Evolutionary conservation across 2,888 invertebrate species (phyloP).

Genomic region (Bedellia somnulentella): DNA sequence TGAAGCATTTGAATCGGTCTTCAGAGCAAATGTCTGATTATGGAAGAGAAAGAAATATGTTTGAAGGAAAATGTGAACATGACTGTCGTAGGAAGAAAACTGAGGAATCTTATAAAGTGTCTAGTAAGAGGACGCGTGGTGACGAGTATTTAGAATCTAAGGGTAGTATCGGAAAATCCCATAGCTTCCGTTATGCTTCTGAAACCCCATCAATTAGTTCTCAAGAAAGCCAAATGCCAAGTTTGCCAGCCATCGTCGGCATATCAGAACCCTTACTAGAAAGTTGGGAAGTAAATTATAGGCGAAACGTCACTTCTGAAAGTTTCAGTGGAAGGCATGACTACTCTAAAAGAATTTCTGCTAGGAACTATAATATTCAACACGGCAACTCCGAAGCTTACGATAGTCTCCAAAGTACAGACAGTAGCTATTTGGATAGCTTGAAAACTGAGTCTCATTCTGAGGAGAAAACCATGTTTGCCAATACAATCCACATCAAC

Average conservation of each 20-base stretch:
- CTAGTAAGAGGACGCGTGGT: slow-evolving; percentile 39
- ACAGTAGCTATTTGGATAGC: slow-evolving; percentile 50
- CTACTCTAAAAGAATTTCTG: slow-evolving; percentile 37
- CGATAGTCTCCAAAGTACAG: slow-evolving; percentile 49
- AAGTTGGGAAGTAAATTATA: slow-evolving; percentile 56
- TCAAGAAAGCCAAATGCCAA: slow-evolving; percentile 53
- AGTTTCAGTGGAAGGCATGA: slow-evolving; percentile 31
- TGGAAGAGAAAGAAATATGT: slow-evolving; percentile 22
- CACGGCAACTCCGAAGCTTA: slow-evolving; percentile 34
- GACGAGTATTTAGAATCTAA: slow-evolving; percentile 46
- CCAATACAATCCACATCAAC: slow-evolving; percentile 41
- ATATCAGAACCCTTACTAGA: slow-evolving; percentile 52
- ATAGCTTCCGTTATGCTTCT: slow-evolving; percentile 68
- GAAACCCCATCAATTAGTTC: slow-evolving; percentile 49
- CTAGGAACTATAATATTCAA: slow-evolving; percentile 37
- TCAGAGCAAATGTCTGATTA: slow-evolving; percentile 37
- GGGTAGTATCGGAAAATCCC: slow-evolving; percentile 69
- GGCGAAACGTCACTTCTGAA: slow-evolving; percentile 27
- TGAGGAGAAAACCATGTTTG: slow-evolving; percentile 39
- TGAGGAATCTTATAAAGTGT: slow-evolving; percentile 36
- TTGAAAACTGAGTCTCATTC: slow-evolving; percentile 34
- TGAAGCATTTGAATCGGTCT: slow-evolving; percentile 33
- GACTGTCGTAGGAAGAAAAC: slow-evolving; percentile 23
- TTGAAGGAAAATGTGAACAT: slow-evolving; percentile 26
- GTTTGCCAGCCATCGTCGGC: slow-evolving; percentile 52